Base-by-base conservation (phyloP, 1,140 invertebrate genomes). In the Sycobia sp. region DNA sequence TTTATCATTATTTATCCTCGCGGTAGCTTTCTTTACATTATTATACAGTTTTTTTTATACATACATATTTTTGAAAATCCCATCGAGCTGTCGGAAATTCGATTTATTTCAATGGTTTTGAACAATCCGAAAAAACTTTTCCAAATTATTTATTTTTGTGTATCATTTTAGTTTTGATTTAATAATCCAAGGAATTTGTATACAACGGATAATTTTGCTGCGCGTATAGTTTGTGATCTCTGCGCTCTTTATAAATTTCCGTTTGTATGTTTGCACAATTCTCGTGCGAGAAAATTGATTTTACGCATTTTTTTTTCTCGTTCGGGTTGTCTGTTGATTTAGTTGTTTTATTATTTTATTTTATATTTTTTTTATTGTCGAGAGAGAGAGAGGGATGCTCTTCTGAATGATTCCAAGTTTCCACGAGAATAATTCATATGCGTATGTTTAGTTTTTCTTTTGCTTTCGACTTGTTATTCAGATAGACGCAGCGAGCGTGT, bases 51-150 rank as follows among this genome's bases (percentile, higher is more conserved):
- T n/a, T 41, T 41, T 41, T 41, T 20, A 18, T 18, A 41, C 3
- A 9, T 9, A 41, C 20, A 41, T 5, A 41, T 7, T 20, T 20
- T 41, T 9, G 2, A 46, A 13, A 3, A 4, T 14, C 14, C 3
- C 16, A 0, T 50, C 4, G 20, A 34, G 7, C 23, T 39, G 25
- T 53, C 38, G 59, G 39, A 53, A 53, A 44, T 16, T 46, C 39
- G 29, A 62, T 62, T 62, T 53, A 44, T 27, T 53, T 61, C 25
- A n/a, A 41, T 14, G 23, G 22, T 9, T 46, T 55, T n/a, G n/a
- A n/a, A n/a, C n/a, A n/a, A n/a, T n/a, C n/a, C n/a, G n/a, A n/a
- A n/a, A n/a, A n/a, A n/a, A n/a, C n/a, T n/a, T n/a, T n/a, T n/a
- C n/a, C n/a, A n/a, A n/a, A n/a, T n/a, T n/a, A n/a, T n/a, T n/a